Evolutionary conservation across 2,797 vertebrate species (phyloP).

Genomic region (Yasuhikotakia modesta): DNA sequence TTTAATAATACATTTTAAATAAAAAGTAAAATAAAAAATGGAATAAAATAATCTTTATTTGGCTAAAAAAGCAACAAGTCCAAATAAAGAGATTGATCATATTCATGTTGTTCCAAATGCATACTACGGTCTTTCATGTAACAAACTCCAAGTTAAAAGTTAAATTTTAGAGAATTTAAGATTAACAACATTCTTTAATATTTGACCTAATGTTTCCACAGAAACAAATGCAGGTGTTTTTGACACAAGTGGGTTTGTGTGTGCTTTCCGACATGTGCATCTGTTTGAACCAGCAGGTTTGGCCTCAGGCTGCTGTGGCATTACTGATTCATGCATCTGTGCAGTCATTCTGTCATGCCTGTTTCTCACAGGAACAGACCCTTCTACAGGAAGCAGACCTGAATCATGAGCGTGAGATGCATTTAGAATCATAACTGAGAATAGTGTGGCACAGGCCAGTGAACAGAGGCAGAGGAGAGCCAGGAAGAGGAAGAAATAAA

Average conservation of each 20-base stretch:
- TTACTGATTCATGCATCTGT: conserved; percentile 48
- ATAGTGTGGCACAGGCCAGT: conserved; percentile 22
- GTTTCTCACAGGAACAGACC: conserved; percentile 50
- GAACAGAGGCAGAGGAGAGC: conserved; percentile 15
- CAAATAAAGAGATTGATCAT: no score
- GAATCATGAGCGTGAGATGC: conserved; percentile 22
- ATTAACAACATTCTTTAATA: background rate
- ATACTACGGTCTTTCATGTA: no score
- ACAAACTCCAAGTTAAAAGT: no score
- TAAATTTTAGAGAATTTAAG: no score
- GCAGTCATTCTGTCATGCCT: conserved; percentile 16
- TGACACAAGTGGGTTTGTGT: background rate
- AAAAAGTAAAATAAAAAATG: no score
- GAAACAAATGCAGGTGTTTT: background rate
- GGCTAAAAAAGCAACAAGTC: no score
- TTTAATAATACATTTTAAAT: no score
- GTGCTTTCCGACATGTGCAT: conserved; percentile 35
- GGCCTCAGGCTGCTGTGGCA: conserved; percentile 32
- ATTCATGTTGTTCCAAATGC: no score
- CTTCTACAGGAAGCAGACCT: conserved; percentile 38
- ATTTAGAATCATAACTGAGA: conserved; percentile 37
- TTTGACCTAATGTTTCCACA: background rate
- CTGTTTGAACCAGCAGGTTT: conserved; percentile 1
- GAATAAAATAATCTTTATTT: no score
- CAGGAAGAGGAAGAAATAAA: conserved; percentile 47